Evolutionary conservation across 2,113 vertebrate genomes (phyloP).

Genomic region (Arizona elegans): DNA sequence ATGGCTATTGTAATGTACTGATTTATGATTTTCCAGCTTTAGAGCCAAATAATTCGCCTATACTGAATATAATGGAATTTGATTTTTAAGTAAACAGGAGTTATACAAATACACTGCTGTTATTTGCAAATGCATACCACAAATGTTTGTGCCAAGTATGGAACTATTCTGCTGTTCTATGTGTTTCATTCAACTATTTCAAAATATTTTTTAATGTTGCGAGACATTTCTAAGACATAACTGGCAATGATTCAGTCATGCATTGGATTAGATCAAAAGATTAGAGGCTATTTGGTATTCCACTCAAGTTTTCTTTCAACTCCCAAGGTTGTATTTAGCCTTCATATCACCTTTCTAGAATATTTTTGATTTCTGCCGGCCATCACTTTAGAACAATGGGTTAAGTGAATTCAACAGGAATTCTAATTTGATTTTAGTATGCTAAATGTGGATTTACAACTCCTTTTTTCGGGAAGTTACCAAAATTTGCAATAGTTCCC

Average conservation of each 20-base stretch:
- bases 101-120: background rate
- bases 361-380: background rate
- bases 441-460: slow-evolving; percentile 1
- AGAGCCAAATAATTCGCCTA: background rate
- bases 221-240: background rate
- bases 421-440: background rate
- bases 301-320: slow-evolving; percentile 11
- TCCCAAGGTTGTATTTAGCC: slow-evolving; percentile 26
- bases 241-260: slow-evolving; percentile 10
- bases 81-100: background rate
- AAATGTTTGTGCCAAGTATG: background rate
- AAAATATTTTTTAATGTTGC: slow-evolving; percentile 1
- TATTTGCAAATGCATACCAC: background rate
- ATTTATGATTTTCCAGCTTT: background rate
- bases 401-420: background rate
- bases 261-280: slow-evolving; percentile 32
- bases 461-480: background rate
- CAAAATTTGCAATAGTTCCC: background rate
- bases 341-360: slow-evolving; percentile 6
- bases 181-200: background rate
- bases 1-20: background rate
- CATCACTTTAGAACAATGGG: background rate
- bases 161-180: background rate
- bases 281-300: slow-evolving; percentile 34
- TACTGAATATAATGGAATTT: background rate